A percentile compares a stretch with the other conserved stretches of the same genome.
Conservation (phyloP, 2,888 invertebrate genomes). For the Eremobia ochroleuca region DNA sequence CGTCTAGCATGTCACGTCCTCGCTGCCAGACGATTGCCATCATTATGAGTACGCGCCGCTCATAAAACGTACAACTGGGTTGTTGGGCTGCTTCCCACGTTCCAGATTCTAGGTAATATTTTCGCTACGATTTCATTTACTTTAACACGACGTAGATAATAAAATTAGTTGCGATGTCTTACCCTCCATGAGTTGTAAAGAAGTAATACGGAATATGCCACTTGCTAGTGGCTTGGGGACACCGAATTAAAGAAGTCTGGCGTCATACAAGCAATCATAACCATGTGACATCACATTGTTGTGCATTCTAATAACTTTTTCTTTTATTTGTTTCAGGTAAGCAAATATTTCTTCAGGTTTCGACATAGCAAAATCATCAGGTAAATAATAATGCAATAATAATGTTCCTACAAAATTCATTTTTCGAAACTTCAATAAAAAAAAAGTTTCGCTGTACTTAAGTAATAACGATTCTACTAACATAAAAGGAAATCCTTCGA, state of each 20-base stretch:
- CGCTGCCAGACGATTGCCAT: not conserved
- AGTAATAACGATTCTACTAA: slow-evolving; percentile 3
- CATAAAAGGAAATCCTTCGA: slow-evolving; percentile 7
- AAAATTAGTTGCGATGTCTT: not conserved
- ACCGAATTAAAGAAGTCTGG: slow-evolving; percentile 17
- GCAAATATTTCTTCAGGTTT: not conserved
- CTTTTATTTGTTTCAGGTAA: slow-evolving; percentile 53
- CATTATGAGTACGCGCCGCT: not conserved
- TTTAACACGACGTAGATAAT: not conserved
- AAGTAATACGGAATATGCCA: slow-evolving; percentile 21
- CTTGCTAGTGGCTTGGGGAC: not conserved
- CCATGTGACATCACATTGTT: not conserved
- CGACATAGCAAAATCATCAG: not conserved
- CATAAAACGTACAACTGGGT: not conserved
- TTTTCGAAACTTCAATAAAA: not conserved
- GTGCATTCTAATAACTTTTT: not conserved
- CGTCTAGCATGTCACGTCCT: not conserved
- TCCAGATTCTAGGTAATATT: slow-evolving; percentile 5
- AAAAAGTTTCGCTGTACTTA: not conserved
- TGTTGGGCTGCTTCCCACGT: not conserved
- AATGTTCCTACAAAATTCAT: not conserved
- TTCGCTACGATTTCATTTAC: not conserved
- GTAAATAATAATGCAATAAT: not conserved
- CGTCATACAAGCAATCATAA: not conserved
- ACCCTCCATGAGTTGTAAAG: slow-evolving; percentile 1